Evolutionary conservation across 2,113 vertebrate genomes (phyloP).

Genomic region (Tringa solitaria): DNA sequence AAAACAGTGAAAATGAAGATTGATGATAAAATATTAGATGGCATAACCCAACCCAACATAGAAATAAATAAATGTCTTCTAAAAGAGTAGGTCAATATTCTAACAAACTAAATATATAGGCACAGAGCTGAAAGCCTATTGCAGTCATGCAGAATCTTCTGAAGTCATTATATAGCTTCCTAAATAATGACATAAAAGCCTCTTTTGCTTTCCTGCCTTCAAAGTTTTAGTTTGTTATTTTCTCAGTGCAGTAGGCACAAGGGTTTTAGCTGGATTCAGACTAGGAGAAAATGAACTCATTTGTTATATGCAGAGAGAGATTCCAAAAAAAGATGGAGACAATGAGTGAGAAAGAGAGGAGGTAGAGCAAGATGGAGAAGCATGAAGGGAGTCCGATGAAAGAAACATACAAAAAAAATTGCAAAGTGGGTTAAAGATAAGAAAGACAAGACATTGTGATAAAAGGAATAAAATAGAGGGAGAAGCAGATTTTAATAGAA

Average conservation of each 20-base stretch:
- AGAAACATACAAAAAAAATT: background rate
- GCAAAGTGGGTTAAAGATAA: background rate
- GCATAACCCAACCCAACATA: background rate
- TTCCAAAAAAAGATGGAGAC: background rate
- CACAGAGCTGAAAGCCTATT: background rate
- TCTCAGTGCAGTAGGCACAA: background rate
- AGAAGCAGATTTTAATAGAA: background rate
- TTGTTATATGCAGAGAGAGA: background rate
- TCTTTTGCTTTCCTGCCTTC: background rate
- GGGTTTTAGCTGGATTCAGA: background rate
- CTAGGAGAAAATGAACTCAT: background rate
- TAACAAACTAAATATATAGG: background rate
- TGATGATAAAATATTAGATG: background rate
- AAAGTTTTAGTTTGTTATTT: background rate
- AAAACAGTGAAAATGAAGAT: background rate
- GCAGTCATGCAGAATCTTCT: background rate
- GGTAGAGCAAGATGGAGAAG: accelerated
- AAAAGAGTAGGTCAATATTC: background rate
- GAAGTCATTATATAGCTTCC: background rate
- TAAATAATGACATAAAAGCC: background rate
- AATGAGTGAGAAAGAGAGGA: background rate
- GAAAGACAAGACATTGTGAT: background rate
- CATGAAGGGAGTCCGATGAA: background rate
- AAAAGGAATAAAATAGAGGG: background rate
- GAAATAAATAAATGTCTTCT: background rate